Evolutionary conservation across 2,888 invertebrate species (phyloP), one percentile per base, ranked within the genome.

Genomic region (Lamellibrachia columna): DNA sequence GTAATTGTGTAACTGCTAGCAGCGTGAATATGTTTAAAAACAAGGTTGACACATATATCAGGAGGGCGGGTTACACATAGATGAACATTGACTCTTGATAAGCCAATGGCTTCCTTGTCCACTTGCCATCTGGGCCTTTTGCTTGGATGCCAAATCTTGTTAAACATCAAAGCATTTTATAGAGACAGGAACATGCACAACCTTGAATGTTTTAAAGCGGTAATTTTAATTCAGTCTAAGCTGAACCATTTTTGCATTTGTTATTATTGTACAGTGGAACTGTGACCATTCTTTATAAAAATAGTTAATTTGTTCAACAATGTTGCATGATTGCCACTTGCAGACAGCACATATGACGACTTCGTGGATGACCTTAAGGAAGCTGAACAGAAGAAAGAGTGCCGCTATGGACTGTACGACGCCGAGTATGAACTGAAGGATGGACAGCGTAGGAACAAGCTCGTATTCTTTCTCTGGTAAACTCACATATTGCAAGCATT

Each of bases 371-470:
- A 99, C 96, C 97, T 99, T 96, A 94, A 94, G 90, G 97, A 97
- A 96, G 98, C 96, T 40, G 99, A 99, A 97, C 92, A 93, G 22
- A 97, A 97, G 96, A 98, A 95, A 91, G 99, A 99, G 97, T 99
- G 99, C 97, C 98, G 99, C 97, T 99, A 99, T 97, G 99, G 99
- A 94, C 96, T 97, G 28, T 99, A 98, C 97, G 99, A 99, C 97
- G 99, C 99, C 96, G 99, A 99, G 97, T 99, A 99, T 97, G 98
- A 98, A 97, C 98, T 99, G n/a, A 93, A 91, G 53, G 94, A 94
- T 92, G 93, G 94, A n/a, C 94, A 95, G 91, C 94, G 95, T 11
- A 94, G 95, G 90, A 94, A 94, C 93, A 96, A 95, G 94, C 94
- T 96, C 7, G 95, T 95, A 60, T 96, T 96, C 93, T 95, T 96